phyloP scores from a whole-genome alignment of 2,113 vertebrate genomes.

The Herpetotheres cachinnans region DNA sequence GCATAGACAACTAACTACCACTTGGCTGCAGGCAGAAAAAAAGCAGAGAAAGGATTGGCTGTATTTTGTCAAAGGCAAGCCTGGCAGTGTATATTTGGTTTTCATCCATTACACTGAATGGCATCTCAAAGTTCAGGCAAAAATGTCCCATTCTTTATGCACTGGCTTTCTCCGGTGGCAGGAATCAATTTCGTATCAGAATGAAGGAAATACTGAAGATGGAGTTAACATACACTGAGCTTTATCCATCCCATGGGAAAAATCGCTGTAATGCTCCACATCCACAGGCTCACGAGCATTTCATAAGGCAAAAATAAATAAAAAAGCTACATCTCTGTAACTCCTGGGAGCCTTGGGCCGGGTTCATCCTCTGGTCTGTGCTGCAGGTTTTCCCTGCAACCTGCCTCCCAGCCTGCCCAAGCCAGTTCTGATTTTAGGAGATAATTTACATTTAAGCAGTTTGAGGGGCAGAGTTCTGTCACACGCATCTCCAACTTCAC shows the following conservation, averaged over 20 bases:
- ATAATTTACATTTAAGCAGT: not conserved
- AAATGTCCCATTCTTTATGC: not conserved
- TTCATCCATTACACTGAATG: not conserved
- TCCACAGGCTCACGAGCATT: not conserved
- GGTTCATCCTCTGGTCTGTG: not conserved
- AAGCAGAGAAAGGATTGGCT: not conserved
- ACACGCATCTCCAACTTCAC: rapidly evolving
- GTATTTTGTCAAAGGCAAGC: slow-evolving; percentile 13
- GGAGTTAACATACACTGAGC: not conserved
- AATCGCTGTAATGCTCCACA: not conserved
- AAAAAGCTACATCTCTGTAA: not conserved
- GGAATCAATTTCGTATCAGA: not conserved
- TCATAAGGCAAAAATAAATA: not conserved
- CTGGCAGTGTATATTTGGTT: not conserved
- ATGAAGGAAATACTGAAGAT: not conserved
- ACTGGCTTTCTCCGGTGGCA: not conserved
- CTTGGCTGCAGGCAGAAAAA: not conserved
- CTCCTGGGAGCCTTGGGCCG: not conserved
- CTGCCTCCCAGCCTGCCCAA: not conserved
- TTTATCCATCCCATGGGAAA: not conserved
- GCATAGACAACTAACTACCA: not conserved
- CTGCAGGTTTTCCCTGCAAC: not conserved
- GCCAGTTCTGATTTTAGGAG: not conserved
- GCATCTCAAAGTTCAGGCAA: not conserved
- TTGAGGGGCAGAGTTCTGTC: not conserved